Evolutionary conservation across 2,797 vertebrate genomes (phyloP).

Genomic region (Sebastes vulpes): DNA sequence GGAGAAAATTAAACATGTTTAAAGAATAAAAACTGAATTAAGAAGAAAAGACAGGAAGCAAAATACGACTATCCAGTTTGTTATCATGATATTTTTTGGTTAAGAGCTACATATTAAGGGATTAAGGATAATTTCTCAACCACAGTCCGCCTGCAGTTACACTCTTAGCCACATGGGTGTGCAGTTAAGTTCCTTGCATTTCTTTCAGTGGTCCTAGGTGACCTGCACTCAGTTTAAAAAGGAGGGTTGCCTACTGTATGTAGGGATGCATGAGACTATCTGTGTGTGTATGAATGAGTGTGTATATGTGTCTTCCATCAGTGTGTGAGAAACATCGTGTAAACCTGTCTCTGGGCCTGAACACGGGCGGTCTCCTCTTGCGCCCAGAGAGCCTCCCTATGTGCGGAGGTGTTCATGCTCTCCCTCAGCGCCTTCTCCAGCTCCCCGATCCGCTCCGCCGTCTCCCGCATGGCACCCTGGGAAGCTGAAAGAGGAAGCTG

Average conservation of each 20-base stretch:
- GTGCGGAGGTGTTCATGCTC: constrained; percentile 83
- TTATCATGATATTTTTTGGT: background rate
- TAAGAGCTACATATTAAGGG: background rate
- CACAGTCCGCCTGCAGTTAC: constrained; percentile 15
- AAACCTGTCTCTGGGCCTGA: constrained; percentile 83
- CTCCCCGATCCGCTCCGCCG: constrained; percentile 79
- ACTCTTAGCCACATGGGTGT: constrained; percentile 59
- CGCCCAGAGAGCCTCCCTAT: constrained; percentile 83
- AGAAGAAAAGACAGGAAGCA: background rate
- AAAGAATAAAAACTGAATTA: constrained; percentile 2
- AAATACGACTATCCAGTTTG: background rate
- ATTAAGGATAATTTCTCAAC: background rate
- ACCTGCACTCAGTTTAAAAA: background rate
- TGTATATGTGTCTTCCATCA: background rate
- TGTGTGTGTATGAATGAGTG: background rate
- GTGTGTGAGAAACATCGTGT: constrained; percentile 17
- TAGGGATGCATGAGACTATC: background rate
- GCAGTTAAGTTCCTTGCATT: constrained; percentile 38
- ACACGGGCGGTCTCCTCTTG: constrained; percentile 81
- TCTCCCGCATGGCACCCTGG: constrained; percentile 82
- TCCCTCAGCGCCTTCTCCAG: constrained; percentile 84
- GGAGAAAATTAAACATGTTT: constrained; percentile 5
- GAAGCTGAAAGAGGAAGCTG: constrained; percentile 72
- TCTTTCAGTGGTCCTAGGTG: background rate
- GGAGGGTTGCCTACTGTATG: background rate